These are phyloP conservation scores for Acanthosepion lycidas DNA, from an alignment of 2,888 invertebrate species.

Conservation along the genomic window DNA sequence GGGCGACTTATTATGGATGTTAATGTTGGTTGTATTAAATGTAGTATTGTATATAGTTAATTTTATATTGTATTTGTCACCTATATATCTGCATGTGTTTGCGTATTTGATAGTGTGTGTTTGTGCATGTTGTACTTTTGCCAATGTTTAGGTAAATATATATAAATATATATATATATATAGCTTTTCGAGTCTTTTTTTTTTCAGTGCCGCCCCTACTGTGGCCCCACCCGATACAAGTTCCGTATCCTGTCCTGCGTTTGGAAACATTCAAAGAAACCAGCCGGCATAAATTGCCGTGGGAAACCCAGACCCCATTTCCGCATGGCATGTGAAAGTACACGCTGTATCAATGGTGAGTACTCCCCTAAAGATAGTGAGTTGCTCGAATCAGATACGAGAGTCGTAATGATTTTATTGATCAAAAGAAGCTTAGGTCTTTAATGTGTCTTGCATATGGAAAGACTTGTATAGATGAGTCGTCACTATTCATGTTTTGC, in stretches of 20 bases:
- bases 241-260: constrained; percentile 61
- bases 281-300: constrained; percentile 60
- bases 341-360: constrained; percentile 57
- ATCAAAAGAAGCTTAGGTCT: not conserved
- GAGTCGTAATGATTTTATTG: not conserved
- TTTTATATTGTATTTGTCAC: no score
- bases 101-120: no score
- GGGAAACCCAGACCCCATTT: constrained; percentile 58
- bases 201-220: constrained; percentile 62
- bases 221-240: constrained; percentile 58
- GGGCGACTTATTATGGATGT: no score
- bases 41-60: no score
- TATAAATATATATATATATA: no score
- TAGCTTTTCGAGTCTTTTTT: not conserved
- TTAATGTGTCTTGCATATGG: no score
- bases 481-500: no score
- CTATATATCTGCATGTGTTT: no score
- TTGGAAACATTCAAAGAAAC: constrained; percentile 58
- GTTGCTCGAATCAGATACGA: not conserved
- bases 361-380: not conserved
- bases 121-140: no score
- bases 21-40: no score
- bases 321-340: constrained; percentile 60
- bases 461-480: no score
- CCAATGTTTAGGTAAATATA: no score